phyloP scores from a whole-genome alignment of 1,140 invertebrate species.

The Lasaia peninsularis region DNA sequence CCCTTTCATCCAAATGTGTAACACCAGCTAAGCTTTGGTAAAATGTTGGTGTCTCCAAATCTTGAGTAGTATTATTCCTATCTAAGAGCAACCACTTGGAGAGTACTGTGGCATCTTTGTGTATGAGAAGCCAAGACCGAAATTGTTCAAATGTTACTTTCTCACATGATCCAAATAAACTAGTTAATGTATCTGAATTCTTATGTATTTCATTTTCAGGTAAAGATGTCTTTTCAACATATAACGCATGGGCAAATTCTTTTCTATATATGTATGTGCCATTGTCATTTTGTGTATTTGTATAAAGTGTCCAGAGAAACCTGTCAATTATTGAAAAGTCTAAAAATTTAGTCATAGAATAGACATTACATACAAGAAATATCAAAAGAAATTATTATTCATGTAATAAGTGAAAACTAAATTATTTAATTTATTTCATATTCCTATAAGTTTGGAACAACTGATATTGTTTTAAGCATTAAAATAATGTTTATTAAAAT shows the following conservation, averaged over 20 bases:
- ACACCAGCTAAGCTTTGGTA: conserved; percentile 94
- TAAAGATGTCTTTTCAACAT: conserved; percentile 76
- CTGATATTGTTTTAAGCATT: no score
- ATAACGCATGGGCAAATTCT: conserved; percentile 85
- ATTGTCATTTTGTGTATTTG: conserved; percentile 88
- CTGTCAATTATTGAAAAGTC: conserved; percentile 41
- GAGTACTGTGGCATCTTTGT: conserved; percentile 87
- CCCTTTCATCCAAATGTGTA: conserved; percentile 87
- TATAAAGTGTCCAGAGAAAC: conserved; percentile 92
- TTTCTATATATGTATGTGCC: conserved; percentile 85
- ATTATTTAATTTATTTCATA: no score
- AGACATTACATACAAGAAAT: no score
- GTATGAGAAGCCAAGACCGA: conserved; percentile 82
- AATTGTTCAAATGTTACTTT: conserved; percentile 85
- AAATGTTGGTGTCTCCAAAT: conserved; percentile 92
- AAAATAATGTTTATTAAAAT: no score
- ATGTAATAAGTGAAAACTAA: neutral
- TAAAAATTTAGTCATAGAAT: no score
- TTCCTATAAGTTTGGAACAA: no score
- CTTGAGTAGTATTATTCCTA: conserved; percentile 84
- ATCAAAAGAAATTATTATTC: no score
- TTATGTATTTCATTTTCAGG: conserved; percentile 42
- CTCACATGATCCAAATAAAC: conserved; percentile 78
- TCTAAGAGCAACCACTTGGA: conserved; percentile 89
- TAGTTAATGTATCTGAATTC: conserved; percentile 67